These are phyloP conservation scores for Troglohyphantes excavatus DNA, from an alignment of 2,888 invertebrate genomes.

Conservation along the genomic window DNA sequence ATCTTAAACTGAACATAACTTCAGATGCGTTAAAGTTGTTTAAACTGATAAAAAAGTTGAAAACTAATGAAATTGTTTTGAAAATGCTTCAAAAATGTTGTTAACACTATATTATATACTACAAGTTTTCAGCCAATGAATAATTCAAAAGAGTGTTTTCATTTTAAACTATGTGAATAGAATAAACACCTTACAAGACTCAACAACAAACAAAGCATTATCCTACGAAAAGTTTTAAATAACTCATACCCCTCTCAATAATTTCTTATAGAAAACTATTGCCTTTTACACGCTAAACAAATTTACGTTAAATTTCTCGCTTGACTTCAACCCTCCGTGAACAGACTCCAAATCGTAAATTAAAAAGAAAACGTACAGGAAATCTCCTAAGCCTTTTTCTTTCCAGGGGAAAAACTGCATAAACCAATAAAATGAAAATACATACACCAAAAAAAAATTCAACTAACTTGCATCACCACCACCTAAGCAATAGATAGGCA, in stretches of 20 bases:
- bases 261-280: conserved; percentile 14
- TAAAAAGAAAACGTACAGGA: conserved; percentile 36
- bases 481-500: not conserved
- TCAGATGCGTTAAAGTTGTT: no score
- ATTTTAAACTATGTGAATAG: not conserved
- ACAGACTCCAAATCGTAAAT: conserved; percentile 55
- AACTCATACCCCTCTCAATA: conserved; percentile 19
- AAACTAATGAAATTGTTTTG: no score
- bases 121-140: not conserved
- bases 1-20: no score
- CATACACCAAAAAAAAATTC: conserved; percentile 11
- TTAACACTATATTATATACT: no score
- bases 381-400: conserved; percentile 49
- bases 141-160: conserved; percentile 13
- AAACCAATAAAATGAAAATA: conserved; percentile 51
- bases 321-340: conserved; percentile 1
- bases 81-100: no score
- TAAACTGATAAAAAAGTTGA: no score
- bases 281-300: conserved; percentile 34
- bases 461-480: conserved; percentile 1
- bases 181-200: conserved; percentile 12
- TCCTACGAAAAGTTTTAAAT: conserved; percentile 41
- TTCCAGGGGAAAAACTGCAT: conserved; percentile 18
- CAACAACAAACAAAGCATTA: conserved; percentile 26
- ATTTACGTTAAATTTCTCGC: conserved; percentile 9